Evolutionary conservation across 1,140 invertebrate genomes (phyloP), one percentile per base, ranked within the genome.

Genomic region (Rhynchophorus ferrugineus): DNA sequence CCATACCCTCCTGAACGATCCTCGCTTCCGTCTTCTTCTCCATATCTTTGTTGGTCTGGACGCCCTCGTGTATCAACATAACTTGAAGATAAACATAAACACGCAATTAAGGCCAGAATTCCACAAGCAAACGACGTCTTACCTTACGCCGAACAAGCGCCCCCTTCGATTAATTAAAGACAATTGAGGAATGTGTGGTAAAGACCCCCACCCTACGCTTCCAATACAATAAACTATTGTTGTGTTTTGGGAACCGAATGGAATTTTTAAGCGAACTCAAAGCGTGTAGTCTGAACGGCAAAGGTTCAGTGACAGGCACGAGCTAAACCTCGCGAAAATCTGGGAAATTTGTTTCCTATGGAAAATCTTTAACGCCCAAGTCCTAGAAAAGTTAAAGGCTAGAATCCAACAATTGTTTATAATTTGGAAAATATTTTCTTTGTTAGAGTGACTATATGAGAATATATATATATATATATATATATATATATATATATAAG

Each of bases 1-100:
- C 45, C 20, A 64, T 34, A 13, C 59, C 60, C 21, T 66, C 57
- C 13, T 44, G 54, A 13, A 54, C 51, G 16, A 61, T 55, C 33
- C 55, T 44, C 13, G 60, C 60, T 21, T 56, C 55, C n/a, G 53
- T 37, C 43, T 58, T 61, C 19, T 43, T 56, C 24, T 51, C 46
- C 37, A 56, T 41, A 7, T 50, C 37, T 39, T 13, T 46, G 20
- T 44, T 53, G 7, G 44, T 57, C 19, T 56, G 54, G 9, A 50
- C 49, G 1, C 29, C 50, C 21, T 52, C 55, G n/a, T 45, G 34
- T 9, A 57, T 38, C n/a, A 53, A 11, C 56, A 57, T 57, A 29
- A 11, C 5, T 6, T 29, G 24, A 6, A 29, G 11, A 29, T 29
- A 29, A 29, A 29, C 11, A 29, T 29, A 6, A n/a, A n/a, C n/a